A percentile compares a stretch with the other conserved stretches of the same genome.
Evolutionary conservation across 2,888 invertebrate genomes (phyloP).

Genomic region (Cataglyphis rosenhaueri): DNA sequence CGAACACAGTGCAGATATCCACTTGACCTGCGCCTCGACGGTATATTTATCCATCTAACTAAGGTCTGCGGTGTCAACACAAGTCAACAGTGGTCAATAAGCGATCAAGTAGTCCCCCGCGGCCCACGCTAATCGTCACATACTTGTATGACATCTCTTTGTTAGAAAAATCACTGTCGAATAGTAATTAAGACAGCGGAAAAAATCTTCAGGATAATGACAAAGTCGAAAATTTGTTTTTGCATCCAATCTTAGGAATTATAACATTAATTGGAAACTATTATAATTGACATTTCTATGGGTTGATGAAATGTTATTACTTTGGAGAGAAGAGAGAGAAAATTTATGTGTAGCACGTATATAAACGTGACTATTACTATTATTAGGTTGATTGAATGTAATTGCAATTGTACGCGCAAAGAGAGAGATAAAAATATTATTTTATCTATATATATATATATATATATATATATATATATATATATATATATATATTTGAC

Average conservation of each 20-base stretch:
- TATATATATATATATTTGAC: constrained; percentile 3
- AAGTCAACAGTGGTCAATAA: constrained; percentile 85
- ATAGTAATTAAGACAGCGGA: neutral
- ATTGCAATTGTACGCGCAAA: neutral
- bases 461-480: neutral
- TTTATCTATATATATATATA: neutral
- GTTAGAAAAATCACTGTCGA: constrained; percentile 29
- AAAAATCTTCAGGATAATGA: neutral
- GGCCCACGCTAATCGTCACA: constrained; percentile 80
- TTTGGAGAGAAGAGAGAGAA: neutral
- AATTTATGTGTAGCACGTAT: neutral
- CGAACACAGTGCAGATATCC: constrained; percentile 80
- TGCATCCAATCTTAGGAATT: neutral
- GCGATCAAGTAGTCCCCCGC: constrained; percentile 82
- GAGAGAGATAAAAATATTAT: neutral
- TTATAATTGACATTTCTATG: neutral
- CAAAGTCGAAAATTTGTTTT: neutral
- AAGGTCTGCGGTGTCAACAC: constrained; percentile 85
- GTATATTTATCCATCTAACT: constrained; percentile 84
- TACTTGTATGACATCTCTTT: constrained; percentile 50
- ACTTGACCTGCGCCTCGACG: constrained; percentile 82
- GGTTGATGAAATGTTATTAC: neutral
- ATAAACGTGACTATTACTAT: neutral
- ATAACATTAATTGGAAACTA: neutral
- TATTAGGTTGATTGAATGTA: neutral